Evolutionary conservation across 2,888 invertebrate genomes (phyloP).

Genomic region (Andricus quercusramuli): DNA sequence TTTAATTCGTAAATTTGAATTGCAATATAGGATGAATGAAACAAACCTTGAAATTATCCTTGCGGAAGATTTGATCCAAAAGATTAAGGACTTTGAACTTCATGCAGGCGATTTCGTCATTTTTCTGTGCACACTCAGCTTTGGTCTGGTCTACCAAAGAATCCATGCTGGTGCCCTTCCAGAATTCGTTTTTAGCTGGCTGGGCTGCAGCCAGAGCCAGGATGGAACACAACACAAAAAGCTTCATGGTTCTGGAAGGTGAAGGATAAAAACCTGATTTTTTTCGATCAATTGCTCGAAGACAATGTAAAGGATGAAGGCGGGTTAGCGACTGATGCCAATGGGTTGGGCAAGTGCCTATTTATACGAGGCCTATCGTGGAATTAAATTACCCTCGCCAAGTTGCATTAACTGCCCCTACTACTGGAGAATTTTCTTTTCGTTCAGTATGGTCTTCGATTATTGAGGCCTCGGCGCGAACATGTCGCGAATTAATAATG

Average conservation of each 20-base stretch:
- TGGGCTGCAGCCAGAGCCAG: conserved; percentile 83
- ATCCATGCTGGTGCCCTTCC: conserved; percentile 87
- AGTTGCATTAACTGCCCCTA: conserved; percentile 55
- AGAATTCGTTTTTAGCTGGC: conserved; percentile 84
- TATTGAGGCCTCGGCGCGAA: conserved; percentile 74
- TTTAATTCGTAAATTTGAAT: not conserved
- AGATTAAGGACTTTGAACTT: conserved; percentile 90
- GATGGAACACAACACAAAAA: conserved; percentile 77
- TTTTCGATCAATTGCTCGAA: not conserved
- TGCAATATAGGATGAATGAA: not conserved
- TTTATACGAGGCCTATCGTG: conserved; percentile 72
- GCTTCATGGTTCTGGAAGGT: conserved; percentile 63
- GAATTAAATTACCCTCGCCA: conserved; percentile 53
- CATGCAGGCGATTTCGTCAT: conserved; percentile 89
- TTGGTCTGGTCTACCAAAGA: conserved; percentile 88
- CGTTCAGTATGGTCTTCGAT: conserved; percentile 78
- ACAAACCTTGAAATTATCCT: conserved; percentile 88
- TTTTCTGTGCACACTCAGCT: conserved; percentile 86
- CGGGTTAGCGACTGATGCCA: conserved; percentile 74
- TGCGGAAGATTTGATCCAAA: conserved; percentile 88
- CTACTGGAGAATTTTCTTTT: conserved; percentile 76
- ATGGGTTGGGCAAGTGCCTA: conserved; percentile 71
- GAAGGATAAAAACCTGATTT: not conserved
- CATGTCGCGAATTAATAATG: conserved; percentile 69
- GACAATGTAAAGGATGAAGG: conserved; percentile 59